Evolutionary conservation across 2,113 vertebrate genomes (phyloP), one percentile per base, ranked within the genome.

Genomic region (Sebastes schlegelii): DNA sequence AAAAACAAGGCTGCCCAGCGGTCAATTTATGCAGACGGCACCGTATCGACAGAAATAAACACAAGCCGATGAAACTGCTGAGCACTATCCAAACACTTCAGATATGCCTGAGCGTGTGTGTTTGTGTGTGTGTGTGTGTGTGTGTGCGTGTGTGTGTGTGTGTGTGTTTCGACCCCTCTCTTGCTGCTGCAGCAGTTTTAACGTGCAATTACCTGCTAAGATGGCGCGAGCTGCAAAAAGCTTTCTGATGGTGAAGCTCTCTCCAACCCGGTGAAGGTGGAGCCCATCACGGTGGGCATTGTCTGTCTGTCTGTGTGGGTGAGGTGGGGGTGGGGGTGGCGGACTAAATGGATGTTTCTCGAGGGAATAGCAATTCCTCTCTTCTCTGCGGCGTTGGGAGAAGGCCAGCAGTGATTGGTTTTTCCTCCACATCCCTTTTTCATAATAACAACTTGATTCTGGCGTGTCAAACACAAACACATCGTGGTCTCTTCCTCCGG

Each of bases 391-490:
- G 67, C 61, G 64, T 55, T 90, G 85, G 88, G 65, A 77, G 75
- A 68, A 67, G 73, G 81, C 85, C 85, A 79, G 85, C 82, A 79
- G 85, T 88, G 91, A 92, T 92, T 90, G 91, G 79, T 88, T 92
- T 92, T 87, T 85, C 81, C 63, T 77, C 76, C 68, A 49, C 91
- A 84, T 89, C 80, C 83, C 85, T 92, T 86, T 73, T 86, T 92
- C 91, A 91, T 79, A 65, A 81, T 85, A 90, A 86, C 83, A 86
- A 85, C 85, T 83, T 83, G 70, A 90, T 86, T 77, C 75, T 78
- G 65, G 45, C 10, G 0, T 69, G 68, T 82, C 43, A 26, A 11
- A 64, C 43, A 55, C 75, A 79, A 26, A 26, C 75, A 34, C 65
- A 48, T 21, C 14, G 16, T 26, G 26, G 26, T 5, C 79, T 26